Base-by-base conservation (phyloP, 2,888 invertebrate species). In the Hypercompe scribonia region DNA sequence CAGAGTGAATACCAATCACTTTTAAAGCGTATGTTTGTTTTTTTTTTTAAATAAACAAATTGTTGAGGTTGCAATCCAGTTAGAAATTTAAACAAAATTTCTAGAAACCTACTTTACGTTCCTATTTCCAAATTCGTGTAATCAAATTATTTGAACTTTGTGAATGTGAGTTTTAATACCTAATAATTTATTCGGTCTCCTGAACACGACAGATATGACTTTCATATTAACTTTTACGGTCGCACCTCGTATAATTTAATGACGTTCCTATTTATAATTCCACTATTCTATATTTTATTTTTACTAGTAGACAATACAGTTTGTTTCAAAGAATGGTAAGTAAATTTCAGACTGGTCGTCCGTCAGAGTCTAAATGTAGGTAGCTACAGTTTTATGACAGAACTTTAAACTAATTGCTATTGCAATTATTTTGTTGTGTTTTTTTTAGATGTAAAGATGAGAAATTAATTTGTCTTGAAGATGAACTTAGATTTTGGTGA, bases 201-300 rank as follows among this genome's bases (percentile, higher is more conserved):
- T 54, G 50, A 54, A 54, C 11, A 54, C 50, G 50, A 54, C 50
- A 54, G 50, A 54, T 54, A 54, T 54, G 50, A n/a, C 50, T 54
- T 54, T n/a, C 50, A n/a, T 54, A 54, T n/a, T 54, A 54, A 24
- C 10, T 24, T 54, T 54, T 54, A 54, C n/a, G n/a, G 50, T 54
- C 50, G 50, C n/a, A 24, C 24, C 50, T 68, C n/a, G 28, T n/a
- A 24, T n/a, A 54, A 3, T 24, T 50, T 50, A n/a, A 54, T 54
- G 3, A 54, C n/a, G 50, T 54, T 54, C 50, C 24, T 10, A 54
- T 54, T n/a, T 54, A n/a, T 54, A 54, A n/a, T 24, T 24, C 21
- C 1, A 10, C 24, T 24, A 50, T 50, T 24, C 7, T 24, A 50
- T 50, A 50, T 24, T 50, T 50, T 7, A 50, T 50, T 46, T 24